Evolutionary conservation across 2,113 vertebrate genomes (phyloP).

Genomic region (Panthera uncia): DNA sequence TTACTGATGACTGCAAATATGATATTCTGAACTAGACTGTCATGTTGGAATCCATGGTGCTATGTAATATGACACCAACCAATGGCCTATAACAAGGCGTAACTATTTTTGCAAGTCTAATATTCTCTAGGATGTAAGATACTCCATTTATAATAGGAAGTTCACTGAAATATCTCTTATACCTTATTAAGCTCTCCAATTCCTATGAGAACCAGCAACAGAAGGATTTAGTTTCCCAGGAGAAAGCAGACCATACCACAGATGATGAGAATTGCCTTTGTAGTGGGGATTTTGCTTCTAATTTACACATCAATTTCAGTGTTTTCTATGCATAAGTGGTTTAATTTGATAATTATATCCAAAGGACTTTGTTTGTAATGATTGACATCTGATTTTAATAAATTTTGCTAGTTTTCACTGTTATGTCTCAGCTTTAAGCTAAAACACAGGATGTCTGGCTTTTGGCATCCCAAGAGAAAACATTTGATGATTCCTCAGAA

Average conservation of each 20-base stretch:
- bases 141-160: background rate
- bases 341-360: constrained; percentile 16
- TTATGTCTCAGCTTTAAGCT: background rate
- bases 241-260: background rate
- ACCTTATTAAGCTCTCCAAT: background rate
- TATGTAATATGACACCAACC: background rate
- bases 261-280: background rate
- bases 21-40: background rate
- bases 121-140: background rate
- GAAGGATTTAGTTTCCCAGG: background rate
- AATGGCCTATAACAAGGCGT: background rate
- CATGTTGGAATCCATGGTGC: background rate
- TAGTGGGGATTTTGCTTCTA: background rate
- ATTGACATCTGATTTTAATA: constrained; percentile 41
- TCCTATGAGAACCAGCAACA: background rate
- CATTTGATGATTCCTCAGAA: background rate
- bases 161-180: background rate
- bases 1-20: background rate
- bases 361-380: background rate
- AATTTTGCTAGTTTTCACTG: background rate
- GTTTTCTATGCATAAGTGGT: constrained; percentile 18
- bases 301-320: background rate
- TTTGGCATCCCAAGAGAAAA: background rate
- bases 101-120: background rate
- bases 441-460: background rate